A percentile compares a stretch with the other conserved stretches of the same genome.
Evolutionary conservation across 2,113 vertebrate genomes (phyloP).

Genomic region (Notarius quadriscutis): DNA sequence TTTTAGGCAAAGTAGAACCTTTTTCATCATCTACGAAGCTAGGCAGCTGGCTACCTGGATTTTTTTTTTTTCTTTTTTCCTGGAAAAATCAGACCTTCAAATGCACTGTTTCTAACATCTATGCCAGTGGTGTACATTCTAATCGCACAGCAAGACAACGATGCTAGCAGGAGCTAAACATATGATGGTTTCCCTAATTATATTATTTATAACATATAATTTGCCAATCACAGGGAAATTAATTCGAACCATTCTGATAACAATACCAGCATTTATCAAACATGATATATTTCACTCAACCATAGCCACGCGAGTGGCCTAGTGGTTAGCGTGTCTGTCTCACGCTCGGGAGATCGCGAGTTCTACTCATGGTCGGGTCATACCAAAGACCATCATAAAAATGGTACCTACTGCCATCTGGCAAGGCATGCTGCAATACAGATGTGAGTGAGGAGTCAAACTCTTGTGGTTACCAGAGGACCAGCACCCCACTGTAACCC

Average conservation of each 20-base stretch:
- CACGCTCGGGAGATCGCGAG: too few relatives aligned
- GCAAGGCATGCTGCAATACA: too few relatives aligned
- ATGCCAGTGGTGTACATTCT: slow-evolving; percentile 4
- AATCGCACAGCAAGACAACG: background rate
- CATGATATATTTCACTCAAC: background rate
- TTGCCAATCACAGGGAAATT: background rate
- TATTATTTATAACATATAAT: background rate
- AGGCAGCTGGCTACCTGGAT: background rate
- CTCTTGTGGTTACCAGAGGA: too few relatives aligned
- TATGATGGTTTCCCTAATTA: background rate
- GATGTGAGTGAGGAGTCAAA: too few relatives aligned
- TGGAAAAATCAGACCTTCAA: background rate
- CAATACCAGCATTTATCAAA: background rate
- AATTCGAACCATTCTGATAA: background rate
- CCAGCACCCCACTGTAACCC: too few relatives aligned
- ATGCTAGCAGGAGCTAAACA: slow-evolving; percentile 1
- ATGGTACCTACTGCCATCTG: too few relatives aligned
- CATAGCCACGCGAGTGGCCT: background rate
- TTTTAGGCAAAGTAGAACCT: background rate
- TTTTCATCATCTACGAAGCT: background rate
- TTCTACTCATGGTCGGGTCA: too few relatives aligned
- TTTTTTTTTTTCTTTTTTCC: background rate
- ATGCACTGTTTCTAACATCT: background rate
- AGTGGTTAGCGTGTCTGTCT: too few relatives aligned
- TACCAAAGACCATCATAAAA: too few relatives aligned